A percentile compares a stretch with the other conserved stretches of the same genome.
Conservation (phyloP, 2,888 invertebrate genomes). For the Operophtera brumata region DNA sequence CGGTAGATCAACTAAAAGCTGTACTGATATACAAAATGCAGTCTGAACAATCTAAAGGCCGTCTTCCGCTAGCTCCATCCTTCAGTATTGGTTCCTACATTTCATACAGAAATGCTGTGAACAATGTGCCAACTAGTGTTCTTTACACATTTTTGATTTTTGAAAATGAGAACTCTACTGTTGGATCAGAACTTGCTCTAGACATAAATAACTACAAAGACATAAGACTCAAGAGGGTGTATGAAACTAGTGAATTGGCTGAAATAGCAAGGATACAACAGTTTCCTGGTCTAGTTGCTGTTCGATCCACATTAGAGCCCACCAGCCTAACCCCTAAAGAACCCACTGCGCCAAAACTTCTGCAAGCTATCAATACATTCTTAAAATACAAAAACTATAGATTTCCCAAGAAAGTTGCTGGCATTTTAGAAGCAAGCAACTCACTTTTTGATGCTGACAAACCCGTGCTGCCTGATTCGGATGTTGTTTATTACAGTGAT, state of each 20-base stretch:
- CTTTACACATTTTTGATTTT: slow-evolving; percentile 84
- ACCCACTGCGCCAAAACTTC: slow-evolving; percentile 65
- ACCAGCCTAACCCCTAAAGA: slow-evolving; percentile 63
- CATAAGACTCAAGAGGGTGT: slow-evolving; percentile 81
- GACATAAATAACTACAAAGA: slow-evolving; percentile 81
- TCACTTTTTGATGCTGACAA: slow-evolving; percentile 41
- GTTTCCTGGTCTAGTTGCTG: slow-evolving; percentile 79
- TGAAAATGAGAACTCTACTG: slow-evolving; percentile 82
- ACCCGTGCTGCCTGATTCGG: slow-evolving; percentile 46
- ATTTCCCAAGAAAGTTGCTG: slow-evolving; percentile 51
- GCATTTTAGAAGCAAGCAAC: slow-evolving; percentile 35
- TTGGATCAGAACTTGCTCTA: slow-evolving; percentile 84
- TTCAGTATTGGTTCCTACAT: slow-evolving; percentile 80
- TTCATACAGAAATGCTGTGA: slow-evolving; percentile 75
- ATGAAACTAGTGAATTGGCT: slow-evolving; percentile 78
- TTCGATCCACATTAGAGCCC: slow-evolving; percentile 62
- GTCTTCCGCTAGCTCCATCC: slow-evolving; percentile 82
- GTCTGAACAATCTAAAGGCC: slow-evolving; percentile 82
- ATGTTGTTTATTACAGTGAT: slow-evolving; percentile 91
- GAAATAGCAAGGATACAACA: slow-evolving; percentile 65
- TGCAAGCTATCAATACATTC: slow-evolving; percentile 76
- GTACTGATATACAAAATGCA: slow-evolving; percentile 80
- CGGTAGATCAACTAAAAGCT: slow-evolving; percentile 79
- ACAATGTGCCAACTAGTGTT: slow-evolving; percentile 68
- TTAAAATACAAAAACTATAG: slow-evolving; percentile 71